Conservation (phyloP, 2,888 invertebrate genomes). For the Harpagoxenus sublaevis region DNA sequence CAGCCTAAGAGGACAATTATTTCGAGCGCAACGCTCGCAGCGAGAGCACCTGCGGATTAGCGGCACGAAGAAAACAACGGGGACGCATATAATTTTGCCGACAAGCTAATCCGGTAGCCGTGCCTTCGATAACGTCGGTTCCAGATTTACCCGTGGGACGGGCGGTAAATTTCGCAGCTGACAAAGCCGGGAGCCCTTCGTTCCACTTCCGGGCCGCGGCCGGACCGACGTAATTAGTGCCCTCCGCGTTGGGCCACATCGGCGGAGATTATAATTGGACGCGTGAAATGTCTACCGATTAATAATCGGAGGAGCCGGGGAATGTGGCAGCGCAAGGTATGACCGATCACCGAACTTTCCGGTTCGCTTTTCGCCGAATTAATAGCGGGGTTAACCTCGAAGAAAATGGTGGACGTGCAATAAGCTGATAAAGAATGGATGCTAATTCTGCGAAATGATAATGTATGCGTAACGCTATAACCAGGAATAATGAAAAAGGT, state of each 20-base stretch:
- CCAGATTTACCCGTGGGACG: conserved; percentile 73
- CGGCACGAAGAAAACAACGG: conserved; percentile 48
- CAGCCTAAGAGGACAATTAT: conserved; percentile 1
- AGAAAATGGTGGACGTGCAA: background rate
- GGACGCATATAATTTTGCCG: conserved; percentile 69
- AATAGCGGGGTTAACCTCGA: conserved; percentile 35
- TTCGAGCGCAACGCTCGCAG: background rate
- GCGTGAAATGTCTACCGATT: conserved; percentile 62
- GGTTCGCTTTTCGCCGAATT: conserved; percentile 35
- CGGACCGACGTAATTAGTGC: conserved; percentile 68
- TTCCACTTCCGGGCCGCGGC: conserved; percentile 64
- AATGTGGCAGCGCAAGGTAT: conserved; percentile 9
- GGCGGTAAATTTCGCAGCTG: conserved; percentile 79
- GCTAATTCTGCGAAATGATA: background rate
- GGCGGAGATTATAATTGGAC: conserved; percentile 62
- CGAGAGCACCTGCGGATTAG: conserved; percentile 33
- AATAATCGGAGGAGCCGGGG: conserved; percentile 50
- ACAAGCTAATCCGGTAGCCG: conserved; percentile 70
- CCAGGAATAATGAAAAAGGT: background rate
- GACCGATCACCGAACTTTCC: conserved; percentile 45
- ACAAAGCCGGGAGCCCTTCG: conserved; percentile 74
- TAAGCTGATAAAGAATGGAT: conserved; percentile 32
- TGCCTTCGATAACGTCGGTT: conserved; percentile 74
- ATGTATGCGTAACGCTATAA: background rate
- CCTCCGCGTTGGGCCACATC: conserved; percentile 47